Evolutionary conservation across 2,888 invertebrate species (phyloP).

Genomic region (Blastobasis lacticolella): DNA sequence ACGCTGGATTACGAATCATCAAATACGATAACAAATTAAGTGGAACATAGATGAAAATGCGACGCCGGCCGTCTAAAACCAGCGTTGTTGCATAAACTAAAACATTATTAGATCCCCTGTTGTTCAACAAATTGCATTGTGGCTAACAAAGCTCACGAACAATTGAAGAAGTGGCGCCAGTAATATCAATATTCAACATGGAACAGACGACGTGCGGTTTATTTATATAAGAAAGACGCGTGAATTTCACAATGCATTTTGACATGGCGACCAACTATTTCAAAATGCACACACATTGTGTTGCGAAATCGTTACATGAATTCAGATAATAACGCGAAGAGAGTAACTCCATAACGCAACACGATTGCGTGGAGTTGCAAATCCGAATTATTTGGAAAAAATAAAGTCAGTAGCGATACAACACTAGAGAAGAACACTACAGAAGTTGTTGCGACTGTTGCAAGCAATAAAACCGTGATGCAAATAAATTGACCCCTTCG

Average conservation of each 20-base stretch:
- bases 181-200: constrained; percentile 15
- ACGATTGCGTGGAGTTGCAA: too few relatives aligned
- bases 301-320: constrained; percentile 22
- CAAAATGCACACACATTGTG: constrained; percentile 25
- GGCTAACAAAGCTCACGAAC: constrained; percentile 23
- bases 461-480: too few relatives aligned
- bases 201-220: constrained; percentile 13
- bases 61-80: constrained; percentile 26
- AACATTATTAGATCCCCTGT: too few relatives aligned
- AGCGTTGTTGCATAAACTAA: background rate
- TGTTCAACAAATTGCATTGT: too few relatives aligned
- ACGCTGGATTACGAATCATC: background rate
- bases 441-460: too few relatives aligned
- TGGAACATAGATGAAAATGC: constrained; percentile 27
- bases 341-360: background rate
- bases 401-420: too few relatives aligned
- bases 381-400: too few relatives aligned
- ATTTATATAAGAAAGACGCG: constrained; percentile 3
- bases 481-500: too few relatives aligned
- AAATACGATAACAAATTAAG: background rate
- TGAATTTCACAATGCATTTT: constrained; percentile 28
- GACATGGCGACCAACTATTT: constrained; percentile 21
- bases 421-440: too few relatives aligned
- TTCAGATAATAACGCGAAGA: constrained; percentile 13
- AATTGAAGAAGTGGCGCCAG: constrained; percentile 21